phyloP scores from a whole-genome alignment of 2,888 invertebrate species.

The Girardia tigrina region DNA sequence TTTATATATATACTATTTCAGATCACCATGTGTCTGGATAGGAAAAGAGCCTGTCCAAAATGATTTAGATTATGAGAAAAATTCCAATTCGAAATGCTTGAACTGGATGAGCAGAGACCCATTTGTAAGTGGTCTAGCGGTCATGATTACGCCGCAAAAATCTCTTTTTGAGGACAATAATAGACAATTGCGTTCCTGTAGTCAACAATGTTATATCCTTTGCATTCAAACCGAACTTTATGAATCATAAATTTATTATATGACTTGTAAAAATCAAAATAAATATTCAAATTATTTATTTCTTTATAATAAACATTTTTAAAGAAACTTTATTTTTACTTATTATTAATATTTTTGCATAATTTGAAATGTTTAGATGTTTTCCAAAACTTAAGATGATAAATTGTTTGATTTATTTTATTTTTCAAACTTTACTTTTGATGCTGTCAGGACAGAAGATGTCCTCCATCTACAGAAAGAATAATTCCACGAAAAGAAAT shows the following conservation, averaged over 20 bases:
- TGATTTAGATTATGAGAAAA: neutral
- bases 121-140: neutral
- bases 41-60: neutral
- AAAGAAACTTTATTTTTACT: too few relatives aligned
- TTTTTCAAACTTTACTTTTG: too few relatives aligned
- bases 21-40: neutral
- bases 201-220: neutral
- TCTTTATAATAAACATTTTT: too few relatives aligned
- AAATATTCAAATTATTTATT: neutral
- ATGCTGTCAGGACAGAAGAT: too few relatives aligned
- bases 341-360: too few relatives aligned
- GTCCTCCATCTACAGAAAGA: too few relatives aligned
- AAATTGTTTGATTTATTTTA: too few relatives aligned
- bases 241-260: neutral
- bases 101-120: constrained; percentile 16
- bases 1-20: neutral
- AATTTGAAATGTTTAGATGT: too few relatives aligned
- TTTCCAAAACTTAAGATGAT: too few relatives aligned
- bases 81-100: neutral
- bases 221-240: constrained; percentile 5
- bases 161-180: neutral
- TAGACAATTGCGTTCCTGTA: neutral
- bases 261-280: neutral
- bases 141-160: neutral
- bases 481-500: too few relatives aligned